phyloP scores from a whole-genome alignment of 2,888 invertebrate species.

The Rotaria magnacalcarata region DNA sequence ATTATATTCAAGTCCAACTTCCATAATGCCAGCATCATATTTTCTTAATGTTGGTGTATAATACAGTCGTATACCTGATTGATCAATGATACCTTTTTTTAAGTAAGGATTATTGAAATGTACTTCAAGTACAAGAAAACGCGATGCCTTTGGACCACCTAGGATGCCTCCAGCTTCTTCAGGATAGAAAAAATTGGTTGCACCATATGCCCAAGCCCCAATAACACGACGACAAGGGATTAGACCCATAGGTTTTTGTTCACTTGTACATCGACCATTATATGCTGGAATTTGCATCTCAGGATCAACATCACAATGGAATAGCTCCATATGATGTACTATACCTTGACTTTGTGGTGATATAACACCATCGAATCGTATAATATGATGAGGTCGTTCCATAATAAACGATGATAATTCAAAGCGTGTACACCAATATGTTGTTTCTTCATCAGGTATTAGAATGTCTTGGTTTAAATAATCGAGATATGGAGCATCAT shows the following conservation, averaged over 20 bases:
- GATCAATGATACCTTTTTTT: slow-evolving; percentile 72
- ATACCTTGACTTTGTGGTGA: slow-evolving; percentile 74
- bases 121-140: slow-evolving; percentile 84
- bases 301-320: slow-evolving; percentile 77
- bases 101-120: slow-evolving; percentile 89
- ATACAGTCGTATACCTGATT: slow-evolving; percentile 75
- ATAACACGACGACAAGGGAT: slow-evolving; percentile 77
- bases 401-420: slow-evolving; percentile 70
- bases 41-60: slow-evolving; percentile 71
- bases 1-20: slow-evolving; percentile 89
- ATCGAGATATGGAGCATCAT: slow-evolving; percentile 34
- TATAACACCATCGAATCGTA: slow-evolving; percentile 81
- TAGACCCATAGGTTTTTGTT: slow-evolving; percentile 68
- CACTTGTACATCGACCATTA: slow-evolving; percentile 74
- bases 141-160: slow-evolving; percentile 78
- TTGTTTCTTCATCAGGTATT: slow-evolving; percentile 80
- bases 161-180: slow-evolving; percentile 83
- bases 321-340: slow-evolving; percentile 97
- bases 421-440: slow-evolving; percentile 89
- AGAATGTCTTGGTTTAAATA: slow-evolving; percentile 51
- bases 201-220: slow-evolving; percentile 99
- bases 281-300: slow-evolving; percentile 67
- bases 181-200: slow-evolving; percentile 62
- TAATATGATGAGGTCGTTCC: slow-evolving; percentile 68
- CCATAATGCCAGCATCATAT: slow-evolving; percentile 89